Evolutionary conservation across 2,113 vertebrate genomes (phyloP).

Genomic region (Nanger granti): DNA sequence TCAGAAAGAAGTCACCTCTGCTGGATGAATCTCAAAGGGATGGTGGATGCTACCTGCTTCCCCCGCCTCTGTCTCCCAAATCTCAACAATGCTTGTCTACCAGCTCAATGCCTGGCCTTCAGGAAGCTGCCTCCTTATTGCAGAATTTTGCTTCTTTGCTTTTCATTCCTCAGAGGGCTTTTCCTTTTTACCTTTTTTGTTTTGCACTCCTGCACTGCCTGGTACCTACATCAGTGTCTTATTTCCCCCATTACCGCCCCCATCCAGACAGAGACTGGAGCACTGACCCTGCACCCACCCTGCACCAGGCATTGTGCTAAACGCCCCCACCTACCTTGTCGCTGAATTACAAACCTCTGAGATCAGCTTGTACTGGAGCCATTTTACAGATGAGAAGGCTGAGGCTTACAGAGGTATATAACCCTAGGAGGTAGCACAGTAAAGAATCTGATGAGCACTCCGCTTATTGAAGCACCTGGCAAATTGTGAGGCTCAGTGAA

Average conservation of each 20-base stretch:
- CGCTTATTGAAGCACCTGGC: not conserved
- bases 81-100: too few relatives aligned
- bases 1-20: not conserved
- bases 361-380: not conserved
- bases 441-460: not conserved
- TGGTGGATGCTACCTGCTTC: not conserved
- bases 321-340: accelerated
- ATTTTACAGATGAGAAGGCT: not conserved
- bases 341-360: not conserved
- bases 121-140: not conserved
- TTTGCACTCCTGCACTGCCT: not conserved
- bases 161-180: not conserved
- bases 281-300: not conserved
- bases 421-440: accelerated
- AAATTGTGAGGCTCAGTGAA: not conserved
- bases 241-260: not conserved
- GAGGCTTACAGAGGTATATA: not conserved
- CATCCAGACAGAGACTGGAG: not conserved
- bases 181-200: not conserved
- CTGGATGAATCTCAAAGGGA: not conserved
- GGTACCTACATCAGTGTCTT: not conserved
- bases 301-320: not conserved
- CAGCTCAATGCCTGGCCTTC: not conserved
- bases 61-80: not conserved
- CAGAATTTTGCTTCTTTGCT: not conserved